Evolutionary conservation across 2,113 vertebrate genomes (phyloP), one percentile per base, ranked within the genome.

Genomic region (Lepus timidus): DNA sequence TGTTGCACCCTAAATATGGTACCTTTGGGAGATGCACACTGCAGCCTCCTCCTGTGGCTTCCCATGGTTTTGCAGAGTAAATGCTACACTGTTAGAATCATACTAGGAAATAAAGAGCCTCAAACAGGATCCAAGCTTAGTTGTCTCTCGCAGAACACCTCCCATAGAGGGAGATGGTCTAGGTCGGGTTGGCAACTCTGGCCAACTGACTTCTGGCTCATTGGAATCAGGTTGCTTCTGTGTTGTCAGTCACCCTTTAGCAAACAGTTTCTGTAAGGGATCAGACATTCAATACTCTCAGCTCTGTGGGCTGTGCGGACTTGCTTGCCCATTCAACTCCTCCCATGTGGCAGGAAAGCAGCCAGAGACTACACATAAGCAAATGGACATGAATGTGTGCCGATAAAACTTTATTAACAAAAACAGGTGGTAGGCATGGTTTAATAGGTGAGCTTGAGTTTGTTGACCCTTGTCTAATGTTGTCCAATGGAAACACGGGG

Each of bases 351-450:
- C 14, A 44, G 17, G 55, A 70, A 58, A 25, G 76, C 65, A 88
- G 39, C 14, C 49, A 49, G 61, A 74, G 58, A 61, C 12, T 10
- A n/a, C 6, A 25, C 1, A 5, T 9, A 51, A 36, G 52, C 70
- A 83, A 79, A 68, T 13, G 22, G 36, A 62, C 2, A 0, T 10
- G 6, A 12, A 8, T 12, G 14, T 55, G 31, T 51, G 62, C 68
- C 78, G 85, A 67, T 64, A 81, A 84, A 94, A 76, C 73, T 88
- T 94, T 90, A 79, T 58, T 90, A 44, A 62, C 22, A 52, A 68
- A 73, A 49, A 67, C 52, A 87, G 64, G 33, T 10, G 71, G 44
- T 49, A 52, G 68, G 44, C 16, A 20, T 75, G 31, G 61, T 61
- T 51, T 27, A 65, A 22, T 17, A 64, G 31, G 14, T 27, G 22